These are phyloP conservation scores for Nephrotoma flavescens DNA, from an alignment of 2,888 invertebrate genomes.

Conservation along the genomic window DNA sequence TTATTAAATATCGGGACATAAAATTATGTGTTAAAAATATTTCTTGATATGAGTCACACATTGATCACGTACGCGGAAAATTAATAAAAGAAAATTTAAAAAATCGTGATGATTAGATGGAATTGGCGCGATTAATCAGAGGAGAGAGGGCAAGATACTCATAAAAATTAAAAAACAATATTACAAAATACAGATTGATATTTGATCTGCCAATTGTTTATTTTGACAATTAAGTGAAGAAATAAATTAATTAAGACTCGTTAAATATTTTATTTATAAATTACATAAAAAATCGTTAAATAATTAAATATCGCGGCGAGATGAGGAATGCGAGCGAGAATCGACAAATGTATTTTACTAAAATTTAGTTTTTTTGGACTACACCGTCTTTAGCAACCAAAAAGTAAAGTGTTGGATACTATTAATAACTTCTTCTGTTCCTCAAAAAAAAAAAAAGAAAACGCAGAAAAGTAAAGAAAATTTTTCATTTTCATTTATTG, in stretches of 20 bases:
- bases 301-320: too few species aligned
- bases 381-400: background rate
- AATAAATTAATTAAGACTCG: too few species aligned
- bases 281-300: too few species aligned
- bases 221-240: background rate
- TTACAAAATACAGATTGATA: background rate
- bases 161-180: background rate
- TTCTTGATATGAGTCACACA: too few species aligned
- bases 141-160: too few species aligned
- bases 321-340: too few species aligned
- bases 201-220: background rate
- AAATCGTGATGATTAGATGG: background rate
- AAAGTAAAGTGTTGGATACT: background rate
- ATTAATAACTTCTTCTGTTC: background rate
- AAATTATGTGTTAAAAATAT: too few species aligned
- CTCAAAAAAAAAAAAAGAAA: background rate
- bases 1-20: too few species aligned
- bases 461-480: background rate
- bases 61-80: too few species aligned
- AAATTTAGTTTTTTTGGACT: background rate
- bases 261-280: too few species aligned
- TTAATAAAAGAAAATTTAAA: background rate
- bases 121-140: background rate
- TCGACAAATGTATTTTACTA: too few species aligned
- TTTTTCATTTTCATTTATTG: background rate